phyloP scores from a whole-genome alignment of 2,113 vertebrate genomes.

The Sturnira hondurensis region DNA sequence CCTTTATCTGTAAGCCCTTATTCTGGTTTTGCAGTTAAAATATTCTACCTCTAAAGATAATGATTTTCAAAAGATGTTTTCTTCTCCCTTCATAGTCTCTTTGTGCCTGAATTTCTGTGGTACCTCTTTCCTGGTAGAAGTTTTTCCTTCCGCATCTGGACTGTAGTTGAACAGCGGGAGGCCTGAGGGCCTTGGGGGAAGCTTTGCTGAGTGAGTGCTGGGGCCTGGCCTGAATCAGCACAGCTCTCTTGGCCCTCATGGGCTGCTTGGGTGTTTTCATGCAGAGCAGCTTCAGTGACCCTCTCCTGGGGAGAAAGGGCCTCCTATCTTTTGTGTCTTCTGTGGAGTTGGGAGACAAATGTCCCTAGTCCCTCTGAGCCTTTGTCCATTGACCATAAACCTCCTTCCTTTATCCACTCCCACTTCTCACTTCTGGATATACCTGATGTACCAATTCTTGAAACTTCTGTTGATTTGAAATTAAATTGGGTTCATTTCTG shows the following conservation, averaged over 20 bases:
- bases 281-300: background rate
- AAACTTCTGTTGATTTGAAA: background rate
- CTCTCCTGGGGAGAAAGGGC: background rate
- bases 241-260: rapidly evolving
- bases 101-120: background rate
- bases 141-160: background rate
- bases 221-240: background rate
- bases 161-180: background rate
- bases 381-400: background rate
- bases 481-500: background rate
- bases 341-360: background rate
- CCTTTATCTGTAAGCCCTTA: background rate
- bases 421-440: background rate
- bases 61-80: background rate
- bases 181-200: background rate
- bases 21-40: background rate
- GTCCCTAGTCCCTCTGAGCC: no score
- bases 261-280: background rate
- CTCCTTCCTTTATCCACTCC: background rate
- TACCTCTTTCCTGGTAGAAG: background rate
- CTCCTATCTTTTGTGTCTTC: background rate
- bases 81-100: background rate
- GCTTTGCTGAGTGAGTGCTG: background rate
- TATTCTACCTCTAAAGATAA: background rate
- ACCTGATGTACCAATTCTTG: background rate